Evolutionary conservation across 2,888 invertebrate species (phyloP), one percentile per base, ranked within the genome.

Genomic region (Dicycla oo): DNA sequence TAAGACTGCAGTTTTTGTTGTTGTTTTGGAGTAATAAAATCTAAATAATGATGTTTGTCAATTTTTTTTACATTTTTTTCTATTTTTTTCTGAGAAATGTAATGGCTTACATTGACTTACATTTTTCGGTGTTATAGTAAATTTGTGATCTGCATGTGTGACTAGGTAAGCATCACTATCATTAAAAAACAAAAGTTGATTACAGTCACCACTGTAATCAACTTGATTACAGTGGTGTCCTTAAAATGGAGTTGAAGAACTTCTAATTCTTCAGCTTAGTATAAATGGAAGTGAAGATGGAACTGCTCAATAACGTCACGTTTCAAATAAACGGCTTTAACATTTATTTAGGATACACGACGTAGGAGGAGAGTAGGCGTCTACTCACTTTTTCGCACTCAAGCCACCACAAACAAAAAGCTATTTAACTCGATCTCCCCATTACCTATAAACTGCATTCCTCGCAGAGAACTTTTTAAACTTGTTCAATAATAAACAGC

Each of bases 381-480:
- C 5, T 26, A 34, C 18, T 30, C n/a, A 23, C 15, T 63, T 62
- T 38, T 74, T 73, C 45, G 47, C 18, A 49, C 23, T 49, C 20
- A 73, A 49, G 26, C 20, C 18, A 56, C 23, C 11, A 30, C 34
- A 56, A 57, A 61, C 18, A 63, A 49, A 75, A 34, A 43, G 3
- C 49, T 30, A 18, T 51, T 77, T 57, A 38, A 23, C 11, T 54
- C 15, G 40, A 54, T 47, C 30, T 75, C 13, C 34, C 10, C 34
- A 65, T 30, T 34, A 51, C 49, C 43, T 20, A 56, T 68, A 40
- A 75, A 51, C 56, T 76, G 30, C 49, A 62, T 30, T 77, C 38
- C 43, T 43, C 13, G 18, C 38, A 51, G 23, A 30, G 0, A 69
- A 75, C 51, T 75, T 75, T 58, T 23, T 3, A 23, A 75, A 77